Conservation (phyloP, 2,888 invertebrate genomes). For the Sialis lutaria region DNA sequence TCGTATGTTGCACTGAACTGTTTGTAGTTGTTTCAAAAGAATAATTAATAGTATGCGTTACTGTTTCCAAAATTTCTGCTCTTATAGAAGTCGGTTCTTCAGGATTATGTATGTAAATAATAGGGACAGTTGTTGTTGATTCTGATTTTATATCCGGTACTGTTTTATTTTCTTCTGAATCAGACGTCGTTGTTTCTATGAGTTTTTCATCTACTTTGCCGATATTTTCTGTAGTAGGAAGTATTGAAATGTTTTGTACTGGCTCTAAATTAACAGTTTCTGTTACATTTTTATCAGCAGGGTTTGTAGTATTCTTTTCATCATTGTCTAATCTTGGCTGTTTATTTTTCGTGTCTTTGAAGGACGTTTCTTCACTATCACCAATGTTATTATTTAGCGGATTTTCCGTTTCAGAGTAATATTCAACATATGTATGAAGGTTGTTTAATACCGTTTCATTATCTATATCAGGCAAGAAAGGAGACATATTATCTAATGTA, state of each 20-base stretch:
- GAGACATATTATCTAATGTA: conserved; percentile 39
- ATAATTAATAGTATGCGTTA: conserved; percentile 13
- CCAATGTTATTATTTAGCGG: background rate
- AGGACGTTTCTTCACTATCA: background rate
- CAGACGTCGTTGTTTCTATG: no score
- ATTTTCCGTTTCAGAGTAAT: background rate
- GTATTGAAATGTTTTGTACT: background rate
- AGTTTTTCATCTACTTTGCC: no score
- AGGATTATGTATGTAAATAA: background rate
- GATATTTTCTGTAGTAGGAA: no score
- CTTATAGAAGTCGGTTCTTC: conserved; percentile 11
- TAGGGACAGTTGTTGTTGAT: conserved; percentile 4
- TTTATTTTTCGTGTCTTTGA: conserved; percentile 16
- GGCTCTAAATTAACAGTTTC: conserved; percentile 10
- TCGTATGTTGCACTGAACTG: background rate
- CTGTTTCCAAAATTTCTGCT: conserved; percentile 17
- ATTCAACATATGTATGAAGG: conserved; percentile 28
- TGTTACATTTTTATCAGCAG: conserved; percentile 22
- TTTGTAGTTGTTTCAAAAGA: conserved; percentile 4
- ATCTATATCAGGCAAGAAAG: conserved; percentile 46
- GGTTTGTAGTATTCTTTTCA: conserved; percentile 30
- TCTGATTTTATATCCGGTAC: no score
- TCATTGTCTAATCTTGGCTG: conserved; percentile 31
- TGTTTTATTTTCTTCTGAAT: no score
- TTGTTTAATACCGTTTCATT: conserved; percentile 40